Percentiles rank a stretch among this genome's conserved stretches.
phyloP scores from a whole-genome alignment of 1,140 invertebrate genomes.

The Tetragonula clypearis region DNA sequence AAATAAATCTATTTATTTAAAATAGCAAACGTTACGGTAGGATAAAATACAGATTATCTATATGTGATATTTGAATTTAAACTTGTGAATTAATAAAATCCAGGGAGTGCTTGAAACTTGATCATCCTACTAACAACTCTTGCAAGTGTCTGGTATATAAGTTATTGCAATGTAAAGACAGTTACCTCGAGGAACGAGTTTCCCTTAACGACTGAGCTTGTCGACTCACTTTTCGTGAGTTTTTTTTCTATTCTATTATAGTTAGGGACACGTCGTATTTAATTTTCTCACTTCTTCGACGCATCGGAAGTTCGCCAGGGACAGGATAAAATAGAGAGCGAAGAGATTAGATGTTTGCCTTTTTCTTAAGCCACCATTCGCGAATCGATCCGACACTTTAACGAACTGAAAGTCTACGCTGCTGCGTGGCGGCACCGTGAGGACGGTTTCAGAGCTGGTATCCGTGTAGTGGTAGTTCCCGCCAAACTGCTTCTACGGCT shows the following conservation, averaged over 20 bases:
- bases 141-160: not conserved
- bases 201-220: not conserved
- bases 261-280: conserved; percentile 2
- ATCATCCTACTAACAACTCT: not conserved
- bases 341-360: conserved; percentile 65
- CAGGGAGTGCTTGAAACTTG: too few relatives aligned
- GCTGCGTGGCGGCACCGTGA: conserved; percentile 28
- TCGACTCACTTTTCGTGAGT: conserved; percentile 1
- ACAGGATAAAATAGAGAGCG: conserved; percentile 56
- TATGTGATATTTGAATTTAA: too few relatives aligned
- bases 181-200: not conserved
- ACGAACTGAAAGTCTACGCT: conserved; percentile 70
- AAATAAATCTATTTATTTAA: too few relatives aligned
- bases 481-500: conserved; percentile 79
- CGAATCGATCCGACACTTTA: conserved; percentile 70
- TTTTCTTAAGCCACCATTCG: conserved; percentile 57
- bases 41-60: too few relatives aligned
- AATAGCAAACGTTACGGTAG: too few relatives aligned
- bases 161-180: not conserved
- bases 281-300: conserved; percentile 5
- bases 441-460: conserved; percentile 59
- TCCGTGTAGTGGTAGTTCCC: conserved; percentile 63
- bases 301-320: conserved; percentile 26
- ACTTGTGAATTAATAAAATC: too few relatives aligned
- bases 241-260: conserved; percentile 25